Percentiles rank a stretch among this genome's conserved stretches.
Conservation (phyloP, 2,113 vertebrate genomes). For the Lethenteron reissneri region DNA sequence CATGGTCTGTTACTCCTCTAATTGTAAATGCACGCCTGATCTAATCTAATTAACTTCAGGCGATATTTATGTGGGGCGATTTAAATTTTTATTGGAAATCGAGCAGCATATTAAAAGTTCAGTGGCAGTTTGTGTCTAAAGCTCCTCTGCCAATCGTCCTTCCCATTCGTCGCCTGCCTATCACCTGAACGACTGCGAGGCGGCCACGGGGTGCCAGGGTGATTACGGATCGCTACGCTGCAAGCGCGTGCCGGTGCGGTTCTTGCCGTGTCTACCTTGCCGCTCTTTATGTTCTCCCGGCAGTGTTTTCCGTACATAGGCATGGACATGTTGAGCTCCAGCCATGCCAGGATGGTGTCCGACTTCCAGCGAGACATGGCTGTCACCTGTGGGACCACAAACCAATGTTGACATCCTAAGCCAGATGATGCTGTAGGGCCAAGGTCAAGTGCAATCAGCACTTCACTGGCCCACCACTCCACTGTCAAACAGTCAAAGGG, state of each 20-base stretch:
- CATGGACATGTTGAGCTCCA: constrained; percentile 67
- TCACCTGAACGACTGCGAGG: not conserved
- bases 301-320: constrained; percentile 56
- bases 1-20: too few species aligned
- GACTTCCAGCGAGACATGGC: constrained; percentile 60
- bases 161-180: not conserved
- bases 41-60: too few species aligned
- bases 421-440: too few species aligned
- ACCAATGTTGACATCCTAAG: too few species aligned
- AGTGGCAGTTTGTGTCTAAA: not conserved
- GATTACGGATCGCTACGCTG: too few species aligned
- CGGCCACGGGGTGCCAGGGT: not conserved
- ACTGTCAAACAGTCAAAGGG: too few species aligned
- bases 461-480: too few species aligned
- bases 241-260: too few species aligned
- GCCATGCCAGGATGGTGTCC: constrained; percentile 50
- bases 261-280: constrained; percentile 27
- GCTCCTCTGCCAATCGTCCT: not conserved
- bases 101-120: not conserved
- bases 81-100: not conserved
- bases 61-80: not conserved
- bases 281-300: constrained; percentile 49
- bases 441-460: too few species aligned
- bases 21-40: too few species aligned
- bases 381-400: constrained; percentile 10